phyloP scores from a whole-genome alignment of 2,797 vertebrate genomes.

The Mormyrus hasselquistii region DNA sequence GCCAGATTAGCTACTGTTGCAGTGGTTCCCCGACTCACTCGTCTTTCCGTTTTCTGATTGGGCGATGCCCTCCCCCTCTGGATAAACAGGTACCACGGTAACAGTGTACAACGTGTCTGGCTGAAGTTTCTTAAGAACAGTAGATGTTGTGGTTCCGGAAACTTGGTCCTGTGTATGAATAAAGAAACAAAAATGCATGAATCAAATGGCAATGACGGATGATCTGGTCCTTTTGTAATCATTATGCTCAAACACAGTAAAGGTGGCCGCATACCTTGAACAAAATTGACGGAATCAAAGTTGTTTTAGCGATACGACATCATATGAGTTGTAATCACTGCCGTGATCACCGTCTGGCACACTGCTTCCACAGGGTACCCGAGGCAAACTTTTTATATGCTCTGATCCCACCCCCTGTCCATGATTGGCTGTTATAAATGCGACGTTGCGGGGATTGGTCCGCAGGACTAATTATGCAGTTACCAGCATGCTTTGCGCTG shows the following conservation, averaged over 20 bases:
- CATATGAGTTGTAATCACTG: background rate
- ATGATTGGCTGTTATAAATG: background rate
- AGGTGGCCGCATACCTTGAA: background rate
- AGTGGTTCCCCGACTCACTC: conserved; percentile 60
- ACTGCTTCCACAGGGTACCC: background rate
- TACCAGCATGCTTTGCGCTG: background rate
- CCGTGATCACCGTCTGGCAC: background rate
- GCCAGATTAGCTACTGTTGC: background rate
- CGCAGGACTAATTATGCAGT: background rate
- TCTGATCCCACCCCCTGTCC: background rate
- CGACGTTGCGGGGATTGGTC: background rate
- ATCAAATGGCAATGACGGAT: background rate
- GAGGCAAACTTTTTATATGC: background rate
- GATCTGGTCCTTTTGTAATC: background rate
- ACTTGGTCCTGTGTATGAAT: conserved; percentile 68
- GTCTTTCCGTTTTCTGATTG: conserved; percentile 81
- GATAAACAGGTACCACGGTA: conserved; percentile 80
- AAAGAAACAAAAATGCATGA: background rate
- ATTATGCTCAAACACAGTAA: background rate
- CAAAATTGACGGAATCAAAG: background rate
- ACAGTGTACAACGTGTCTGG: conserved; percentile 82
- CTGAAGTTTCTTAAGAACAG: conserved; percentile 73
- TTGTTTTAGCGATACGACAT: background rate
- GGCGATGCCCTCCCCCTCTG: conserved; percentile 75
- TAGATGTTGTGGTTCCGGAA: conserved; percentile 74